phyloP scores from a whole-genome alignment of 2,113 vertebrate genomes.

The Petaurus breviceps region DNA sequence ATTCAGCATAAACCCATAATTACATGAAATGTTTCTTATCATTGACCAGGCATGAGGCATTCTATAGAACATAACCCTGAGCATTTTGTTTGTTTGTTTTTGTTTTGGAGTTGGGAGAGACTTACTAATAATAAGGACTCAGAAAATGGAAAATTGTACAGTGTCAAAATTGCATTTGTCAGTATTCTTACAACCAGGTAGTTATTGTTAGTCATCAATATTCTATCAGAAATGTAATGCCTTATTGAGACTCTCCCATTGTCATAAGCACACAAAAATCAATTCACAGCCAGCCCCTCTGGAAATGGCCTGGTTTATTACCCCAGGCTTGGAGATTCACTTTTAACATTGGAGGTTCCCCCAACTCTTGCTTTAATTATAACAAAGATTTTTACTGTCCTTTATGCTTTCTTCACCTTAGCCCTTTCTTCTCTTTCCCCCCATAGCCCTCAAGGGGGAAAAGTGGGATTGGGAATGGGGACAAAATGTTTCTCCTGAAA shows the following conservation, averaged over 20 bases:
- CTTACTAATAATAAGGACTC: conserved; percentile 22
- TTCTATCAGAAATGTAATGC: neutral
- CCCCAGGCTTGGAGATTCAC: conserved; percentile 3
- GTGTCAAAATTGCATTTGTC: conserved; percentile 16
- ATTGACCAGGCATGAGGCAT: neutral
- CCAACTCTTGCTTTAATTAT: neutral
- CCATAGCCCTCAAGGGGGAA: fast-evolving
- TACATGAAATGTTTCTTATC: conserved; percentile 36
- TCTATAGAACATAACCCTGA: neutral
- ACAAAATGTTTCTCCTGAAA: fast-evolving
- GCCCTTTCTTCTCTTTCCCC: fast-evolving
- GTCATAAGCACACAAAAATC: neutral
- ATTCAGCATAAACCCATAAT: neutral
- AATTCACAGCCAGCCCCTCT: neutral
- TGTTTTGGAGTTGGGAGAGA: neutral
- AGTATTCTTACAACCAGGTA: neutral
- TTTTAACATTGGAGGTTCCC: neutral
- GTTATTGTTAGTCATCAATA: neutral
- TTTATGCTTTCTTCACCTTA: fast-evolving
- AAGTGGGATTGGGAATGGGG: neutral
- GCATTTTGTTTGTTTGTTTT: too few species aligned
- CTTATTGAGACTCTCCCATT: conserved; percentile 10
- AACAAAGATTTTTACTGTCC: neutral
- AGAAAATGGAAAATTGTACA: conserved; percentile 32
- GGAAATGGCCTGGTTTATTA: neutral